These are phyloP conservation scores for Panagrolaimus sp. DNA, from an alignment of 1,140 invertebrate species.

Conservation along the genomic window DNA sequence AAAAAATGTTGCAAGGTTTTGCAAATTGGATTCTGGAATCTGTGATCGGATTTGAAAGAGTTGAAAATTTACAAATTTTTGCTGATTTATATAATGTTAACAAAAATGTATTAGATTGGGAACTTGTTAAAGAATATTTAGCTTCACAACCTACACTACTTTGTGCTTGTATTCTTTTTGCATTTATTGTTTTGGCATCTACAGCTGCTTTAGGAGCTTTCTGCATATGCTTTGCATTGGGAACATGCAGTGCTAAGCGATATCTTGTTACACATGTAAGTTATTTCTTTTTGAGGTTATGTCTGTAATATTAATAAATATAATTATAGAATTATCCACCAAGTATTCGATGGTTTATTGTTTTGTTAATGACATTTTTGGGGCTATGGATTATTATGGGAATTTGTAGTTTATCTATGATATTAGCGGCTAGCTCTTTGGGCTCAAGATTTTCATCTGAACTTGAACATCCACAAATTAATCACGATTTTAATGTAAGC, in stretches of 20 bases:
- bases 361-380: not conserved
- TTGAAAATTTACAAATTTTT: not conserved
- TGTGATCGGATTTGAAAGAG: not conserved
- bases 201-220: not conserved
- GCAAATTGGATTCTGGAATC: not conserved
- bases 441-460: not conserved
- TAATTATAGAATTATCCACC: not conserved
- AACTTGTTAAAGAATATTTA: not conserved
- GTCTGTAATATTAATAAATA: not conserved
- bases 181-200: not conserved
- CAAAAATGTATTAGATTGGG: not conserved
- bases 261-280: constrained; percentile 6
- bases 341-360: not conserved
- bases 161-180: constrained; percentile 1
- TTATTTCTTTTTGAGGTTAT: too few relatives aligned
- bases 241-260: not conserved
- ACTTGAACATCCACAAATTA: not conserved
- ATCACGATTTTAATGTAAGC: constrained; percentile 12
- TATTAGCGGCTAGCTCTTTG: not conserved
- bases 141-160: not conserved
- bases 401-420: not conserved
- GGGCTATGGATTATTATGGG: not conserved
- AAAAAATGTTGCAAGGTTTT: not conserved
- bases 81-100: not conserved
- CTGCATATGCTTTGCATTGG: not conserved